Conservation (phyloP, 30 jellyfish, hydroid and myxozoan species). For the Nemopilema nomurai region DNA sequence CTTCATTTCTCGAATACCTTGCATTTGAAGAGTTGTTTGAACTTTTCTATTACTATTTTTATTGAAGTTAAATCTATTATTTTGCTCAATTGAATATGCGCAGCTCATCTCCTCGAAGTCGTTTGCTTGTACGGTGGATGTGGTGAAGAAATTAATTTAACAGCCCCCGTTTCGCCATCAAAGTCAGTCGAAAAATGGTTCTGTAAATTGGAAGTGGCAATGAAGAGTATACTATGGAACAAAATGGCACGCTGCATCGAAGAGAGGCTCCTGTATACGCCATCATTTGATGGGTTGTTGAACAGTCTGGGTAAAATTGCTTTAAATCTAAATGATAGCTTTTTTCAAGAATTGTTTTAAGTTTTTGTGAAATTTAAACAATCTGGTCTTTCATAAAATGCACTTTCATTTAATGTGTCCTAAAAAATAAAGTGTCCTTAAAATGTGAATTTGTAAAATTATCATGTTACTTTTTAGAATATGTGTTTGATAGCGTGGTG, state of each 20-base stretch:
- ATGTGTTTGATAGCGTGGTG: too few species aligned
- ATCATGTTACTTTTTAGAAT: too few species aligned
- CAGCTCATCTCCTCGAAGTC: slow-evolving; percentile 76
- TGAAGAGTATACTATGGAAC: slow-evolving; percentile 59
- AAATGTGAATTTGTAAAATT: too few species aligned
- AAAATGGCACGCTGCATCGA: slow-evolving; percentile 58
- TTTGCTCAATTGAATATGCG: background rate
- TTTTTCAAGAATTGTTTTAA: too few species aligned
- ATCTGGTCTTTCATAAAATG: too few species aligned
- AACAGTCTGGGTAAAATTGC: slow-evolving; percentile 32
- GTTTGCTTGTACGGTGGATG: slow-evolving; percentile 55
- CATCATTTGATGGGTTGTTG: slow-evolving; percentile 30
- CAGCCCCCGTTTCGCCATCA: slow-evolving; percentile 30
- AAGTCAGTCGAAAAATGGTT: slow-evolving; percentile 70
- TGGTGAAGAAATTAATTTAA: slow-evolving; percentile 71
- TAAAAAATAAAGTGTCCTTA: too few species aligned
- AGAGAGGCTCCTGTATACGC: slow-evolving; percentile 65
- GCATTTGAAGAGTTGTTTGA: too few species aligned
- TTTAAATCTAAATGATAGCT: background rate
- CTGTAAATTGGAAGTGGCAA: slow-evolving; percentile 36
- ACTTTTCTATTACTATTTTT: too few species aligned
- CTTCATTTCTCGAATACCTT: too few species aligned
- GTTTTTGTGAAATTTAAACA: too few species aligned
- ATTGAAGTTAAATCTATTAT: background rate
- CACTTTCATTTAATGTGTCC: too few species aligned